These are phyloP conservation scores for Tympanoctomys barrerae DNA, from an alignment of 2,797 vertebrate species.

Conservation along the genomic window DNA sequence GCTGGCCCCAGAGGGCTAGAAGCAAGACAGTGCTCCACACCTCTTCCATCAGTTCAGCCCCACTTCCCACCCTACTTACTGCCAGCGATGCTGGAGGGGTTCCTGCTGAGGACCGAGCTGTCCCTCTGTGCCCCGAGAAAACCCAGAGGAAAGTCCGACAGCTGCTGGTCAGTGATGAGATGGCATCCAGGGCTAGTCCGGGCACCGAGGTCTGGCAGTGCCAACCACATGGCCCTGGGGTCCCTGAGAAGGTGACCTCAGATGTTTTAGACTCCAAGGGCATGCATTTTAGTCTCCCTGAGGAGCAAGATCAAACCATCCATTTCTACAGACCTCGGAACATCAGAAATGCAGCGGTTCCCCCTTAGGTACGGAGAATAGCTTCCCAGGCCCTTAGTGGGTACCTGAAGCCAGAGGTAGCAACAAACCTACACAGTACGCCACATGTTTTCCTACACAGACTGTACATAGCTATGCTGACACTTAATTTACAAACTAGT, in stretches of 20 bases:
- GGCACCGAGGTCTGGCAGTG: background rate
- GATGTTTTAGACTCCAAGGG: background rate
- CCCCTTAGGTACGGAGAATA: background rate
- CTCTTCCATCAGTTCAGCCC: background rate
- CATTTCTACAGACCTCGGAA: constrained; percentile 1
- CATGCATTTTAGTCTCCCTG: background rate
- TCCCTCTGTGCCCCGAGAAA: background rate
- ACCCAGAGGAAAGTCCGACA: background rate
- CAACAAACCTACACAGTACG: background rate
- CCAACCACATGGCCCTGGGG: too few species aligned
- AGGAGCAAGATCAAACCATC: background rate
- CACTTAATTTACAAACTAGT: background rate
- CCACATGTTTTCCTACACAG: background rate
- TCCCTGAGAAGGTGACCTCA: background rate
- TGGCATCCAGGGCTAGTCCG: background rate
- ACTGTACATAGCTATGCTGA: background rate
- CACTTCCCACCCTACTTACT: too few species aligned
- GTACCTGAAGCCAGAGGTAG: background rate
- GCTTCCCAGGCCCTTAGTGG: background rate
- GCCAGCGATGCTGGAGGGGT: background rate
- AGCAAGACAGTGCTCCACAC: background rate
- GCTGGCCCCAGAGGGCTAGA: background rate
- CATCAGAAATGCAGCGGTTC: background rate
- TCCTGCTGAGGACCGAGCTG: background rate
- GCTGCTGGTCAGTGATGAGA: background rate